Conservation (phyloP, 53 echinoderm and acorn worm species). For the Paracentrotus lividus region DNA sequence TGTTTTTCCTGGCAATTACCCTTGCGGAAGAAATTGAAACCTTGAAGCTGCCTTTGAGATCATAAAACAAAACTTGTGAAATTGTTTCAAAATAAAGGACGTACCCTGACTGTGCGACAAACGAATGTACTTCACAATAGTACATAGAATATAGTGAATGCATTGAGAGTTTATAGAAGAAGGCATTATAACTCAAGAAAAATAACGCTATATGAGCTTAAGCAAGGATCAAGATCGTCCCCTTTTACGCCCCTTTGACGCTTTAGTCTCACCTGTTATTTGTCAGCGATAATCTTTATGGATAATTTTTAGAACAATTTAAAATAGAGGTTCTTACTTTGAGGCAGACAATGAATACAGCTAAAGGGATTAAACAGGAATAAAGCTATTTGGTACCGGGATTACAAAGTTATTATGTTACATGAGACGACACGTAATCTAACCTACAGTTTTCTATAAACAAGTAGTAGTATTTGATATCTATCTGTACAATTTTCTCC, state of each 20-base stretch:
- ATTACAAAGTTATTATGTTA: no score
- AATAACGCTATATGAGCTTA: neutral
- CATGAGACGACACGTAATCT: neutral
- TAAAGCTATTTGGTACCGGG: neutral
- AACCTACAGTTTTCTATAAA: neutral
- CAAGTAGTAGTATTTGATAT: neutral
- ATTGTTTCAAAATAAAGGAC: no score
- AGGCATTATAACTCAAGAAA: neutral
- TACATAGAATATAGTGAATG: neutral
- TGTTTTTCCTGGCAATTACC: no score
- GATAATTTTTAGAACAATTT: neutral
- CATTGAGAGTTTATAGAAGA: neutral
- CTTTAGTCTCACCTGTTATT: neutral
- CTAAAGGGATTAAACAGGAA: neutral
- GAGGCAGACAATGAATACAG: neutral
- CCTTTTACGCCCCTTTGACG: slow-evolving; percentile 3
- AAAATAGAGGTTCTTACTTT: neutral
- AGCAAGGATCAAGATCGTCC: neutral
- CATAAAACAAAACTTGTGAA: no score
- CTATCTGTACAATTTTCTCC: neutral
- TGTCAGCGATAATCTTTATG: neutral
- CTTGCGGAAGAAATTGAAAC: no score
- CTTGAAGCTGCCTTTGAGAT: no score
- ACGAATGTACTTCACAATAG: neutral
- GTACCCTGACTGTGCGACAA: no score